phyloP scores from a whole-genome alignment of 2,113 vertebrate genomes.

The Micronycteris hirsuta region DNA sequence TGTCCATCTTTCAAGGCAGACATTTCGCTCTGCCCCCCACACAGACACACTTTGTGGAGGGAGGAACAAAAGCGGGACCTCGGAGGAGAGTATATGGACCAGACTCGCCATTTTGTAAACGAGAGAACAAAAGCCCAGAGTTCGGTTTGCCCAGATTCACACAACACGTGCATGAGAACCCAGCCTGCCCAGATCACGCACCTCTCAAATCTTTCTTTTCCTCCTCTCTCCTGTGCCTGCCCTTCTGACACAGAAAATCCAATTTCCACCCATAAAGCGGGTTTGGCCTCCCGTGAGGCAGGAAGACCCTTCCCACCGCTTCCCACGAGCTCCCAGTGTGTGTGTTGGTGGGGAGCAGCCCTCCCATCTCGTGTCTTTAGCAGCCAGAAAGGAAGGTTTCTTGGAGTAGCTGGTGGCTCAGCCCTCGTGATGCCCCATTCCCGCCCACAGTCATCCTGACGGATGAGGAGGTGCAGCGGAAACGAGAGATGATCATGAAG shows the following conservation, averaged over 20 bases:
- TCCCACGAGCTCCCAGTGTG: background rate
- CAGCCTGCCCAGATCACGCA: background rate
- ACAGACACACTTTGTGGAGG: background rate
- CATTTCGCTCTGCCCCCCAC: accelerated
- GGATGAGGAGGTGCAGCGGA: constrained; percentile 96
- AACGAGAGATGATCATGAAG: constrained; percentile 94
- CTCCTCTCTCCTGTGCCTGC: background rate
- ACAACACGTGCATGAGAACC: background rate
- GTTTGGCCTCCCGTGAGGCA: background rate
- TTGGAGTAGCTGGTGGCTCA: background rate
- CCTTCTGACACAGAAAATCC: background rate
- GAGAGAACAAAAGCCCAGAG: background rate
- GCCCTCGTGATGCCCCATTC: background rate
- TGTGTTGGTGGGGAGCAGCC: background rate
- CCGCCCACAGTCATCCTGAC: constrained; percentile 91
- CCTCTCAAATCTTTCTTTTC: background rate
- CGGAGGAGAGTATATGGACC: background rate
- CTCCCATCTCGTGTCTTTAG: background rate
- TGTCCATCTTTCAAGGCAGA: background rate
- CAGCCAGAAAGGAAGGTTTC: background rate
- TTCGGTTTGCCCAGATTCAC: background rate
- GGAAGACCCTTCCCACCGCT: background rate
- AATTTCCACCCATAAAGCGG: accelerated
- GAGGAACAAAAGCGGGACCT: background rate
- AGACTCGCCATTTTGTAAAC: background rate